These are phyloP conservation scores for Cyclina sinensis DNA, from an alignment of 1,140 invertebrate species.

Conservation along the genomic window DNA sequence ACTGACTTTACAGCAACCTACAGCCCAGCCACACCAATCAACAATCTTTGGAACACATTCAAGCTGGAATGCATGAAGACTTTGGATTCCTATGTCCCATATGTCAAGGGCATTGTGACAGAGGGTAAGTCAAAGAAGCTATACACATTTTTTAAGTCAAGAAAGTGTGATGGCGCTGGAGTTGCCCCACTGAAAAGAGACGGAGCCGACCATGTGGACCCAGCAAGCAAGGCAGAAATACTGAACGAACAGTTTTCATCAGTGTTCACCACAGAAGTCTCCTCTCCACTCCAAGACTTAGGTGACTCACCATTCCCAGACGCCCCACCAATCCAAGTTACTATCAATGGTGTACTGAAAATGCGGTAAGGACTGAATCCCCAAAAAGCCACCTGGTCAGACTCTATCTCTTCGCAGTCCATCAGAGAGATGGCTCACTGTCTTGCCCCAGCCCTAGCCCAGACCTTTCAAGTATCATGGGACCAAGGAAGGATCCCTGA, in stretches of 20 bases:
- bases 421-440: neutral
- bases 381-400: constrained; percentile 5
- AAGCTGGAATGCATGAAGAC: neutral
- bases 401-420: neutral
- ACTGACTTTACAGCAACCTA: neutral
- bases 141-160: neutral
- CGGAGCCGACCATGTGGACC: neutral
- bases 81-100: neutral
- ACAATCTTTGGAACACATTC: neutral
- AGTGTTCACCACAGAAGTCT: neutral
- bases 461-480: neutral
- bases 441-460: constrained; percentile 3
- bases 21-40: neutral
- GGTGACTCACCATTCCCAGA: neutral
- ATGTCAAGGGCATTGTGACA: neutral
- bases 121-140: neutral
- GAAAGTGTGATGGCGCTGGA: neutral
- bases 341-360: neutral
- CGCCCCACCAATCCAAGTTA: neutral
- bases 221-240: neutral
- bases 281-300: neutral
- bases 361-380: neutral
- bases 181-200: neutral
- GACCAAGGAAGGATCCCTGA: neutral
- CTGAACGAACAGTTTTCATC: neutral